These are phyloP conservation scores for Aurelia coerulea DNA, from an alignment of 30 jellyfish, hydroid and myxozoan genomes.

Conservation along the genomic window DNA sequence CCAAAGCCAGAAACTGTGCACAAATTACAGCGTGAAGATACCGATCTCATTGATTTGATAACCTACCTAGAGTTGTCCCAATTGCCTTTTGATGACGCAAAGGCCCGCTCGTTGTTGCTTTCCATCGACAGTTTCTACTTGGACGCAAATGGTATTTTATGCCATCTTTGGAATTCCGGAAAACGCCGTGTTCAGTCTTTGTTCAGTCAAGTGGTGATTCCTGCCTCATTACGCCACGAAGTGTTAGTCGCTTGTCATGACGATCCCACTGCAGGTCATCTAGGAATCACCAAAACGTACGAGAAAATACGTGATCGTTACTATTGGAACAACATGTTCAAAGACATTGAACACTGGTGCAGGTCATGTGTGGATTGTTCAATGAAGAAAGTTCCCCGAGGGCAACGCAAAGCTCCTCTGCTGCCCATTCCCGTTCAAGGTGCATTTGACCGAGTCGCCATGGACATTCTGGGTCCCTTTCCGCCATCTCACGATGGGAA, in stretches of 20 bases:
- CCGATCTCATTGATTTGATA: constrained; percentile 5
- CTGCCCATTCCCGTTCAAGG: constrained; percentile 37
- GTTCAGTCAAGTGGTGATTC: constrained; percentile 51
- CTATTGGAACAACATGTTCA: constrained; percentile 48
- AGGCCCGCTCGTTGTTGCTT: constrained; percentile 34
- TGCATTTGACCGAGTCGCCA: constrained; percentile 1
- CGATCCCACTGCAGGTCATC: constrained; percentile 58
- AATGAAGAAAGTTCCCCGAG: not conserved
- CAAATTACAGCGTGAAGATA: constrained; percentile 20
- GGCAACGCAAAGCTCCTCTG: constrained; percentile 16
- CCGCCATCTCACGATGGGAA: constrained; percentile 28
- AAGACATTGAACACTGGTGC: constrained; percentile 61
- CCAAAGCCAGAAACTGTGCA: not conserved
- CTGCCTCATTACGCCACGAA: constrained; percentile 40
- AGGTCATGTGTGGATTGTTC: constrained; percentile 22
- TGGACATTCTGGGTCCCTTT: constrained; percentile 41
- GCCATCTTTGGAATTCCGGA: constrained; percentile 58
- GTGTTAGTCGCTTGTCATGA: constrained; percentile 48
- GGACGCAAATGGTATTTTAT: constrained; percentile 42
- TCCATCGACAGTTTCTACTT: constrained; percentile 24
- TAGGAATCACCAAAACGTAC: constrained; percentile 40
- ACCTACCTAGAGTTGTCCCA: not conserved
- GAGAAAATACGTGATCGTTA: constrained; percentile 43
- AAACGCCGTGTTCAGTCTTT: constrained; percentile 19
- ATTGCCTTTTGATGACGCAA: constrained; percentile 4